Evolutionary conservation across 35 echinoderm and acorn worm species (phyloP).

Genomic region (Stichopus chloronotus): DNA sequence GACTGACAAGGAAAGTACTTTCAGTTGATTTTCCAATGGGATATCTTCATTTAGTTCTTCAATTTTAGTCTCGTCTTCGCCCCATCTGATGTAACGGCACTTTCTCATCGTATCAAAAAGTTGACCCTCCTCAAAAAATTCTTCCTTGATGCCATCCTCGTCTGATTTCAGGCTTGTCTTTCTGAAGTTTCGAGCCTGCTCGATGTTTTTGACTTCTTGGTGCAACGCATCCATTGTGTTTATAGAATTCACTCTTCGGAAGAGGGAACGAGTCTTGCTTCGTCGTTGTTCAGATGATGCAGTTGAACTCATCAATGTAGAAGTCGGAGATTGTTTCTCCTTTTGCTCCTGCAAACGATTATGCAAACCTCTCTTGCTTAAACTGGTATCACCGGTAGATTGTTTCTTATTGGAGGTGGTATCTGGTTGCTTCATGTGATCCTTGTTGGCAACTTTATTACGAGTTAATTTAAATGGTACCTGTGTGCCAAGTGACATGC

Average conservation of each 20-base stretch:
- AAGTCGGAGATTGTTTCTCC: not conserved
- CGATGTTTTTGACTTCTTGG: constrained; percentile 58
- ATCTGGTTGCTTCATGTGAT: not conserved
- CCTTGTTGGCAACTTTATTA: not conserved
- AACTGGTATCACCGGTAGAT: not conserved
- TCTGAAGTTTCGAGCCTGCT: constrained; percentile 55
- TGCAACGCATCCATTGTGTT: constrained; percentile 53
- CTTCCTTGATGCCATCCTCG: constrained; percentile 42
- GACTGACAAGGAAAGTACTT: constrained; percentile 19
- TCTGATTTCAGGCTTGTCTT: constrained; percentile 3
- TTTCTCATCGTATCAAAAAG: constrained; percentile 81
- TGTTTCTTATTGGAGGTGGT: not conserved
- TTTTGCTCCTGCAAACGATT: constrained; percentile 22
- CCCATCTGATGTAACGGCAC: constrained; percentile 78
- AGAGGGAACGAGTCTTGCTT: constrained; percentile 21
- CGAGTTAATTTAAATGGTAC: constrained; percentile 8
- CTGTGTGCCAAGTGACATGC: constrained; percentile 47
- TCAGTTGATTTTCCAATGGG: constrained; percentile 68
- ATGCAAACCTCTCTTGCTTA: not conserved
- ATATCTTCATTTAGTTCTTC: constrained; percentile 71
- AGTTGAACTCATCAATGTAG: constrained; percentile 40
- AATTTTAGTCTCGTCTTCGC: constrained; percentile 57
- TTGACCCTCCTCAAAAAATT: constrained; percentile 72
- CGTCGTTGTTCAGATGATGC: constrained; percentile 37
- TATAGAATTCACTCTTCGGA: constrained; percentile 19